phyloP scores from a whole-genome alignment of 2,888 invertebrate genomes.

The Caenorhabditis virilis region DNA sequence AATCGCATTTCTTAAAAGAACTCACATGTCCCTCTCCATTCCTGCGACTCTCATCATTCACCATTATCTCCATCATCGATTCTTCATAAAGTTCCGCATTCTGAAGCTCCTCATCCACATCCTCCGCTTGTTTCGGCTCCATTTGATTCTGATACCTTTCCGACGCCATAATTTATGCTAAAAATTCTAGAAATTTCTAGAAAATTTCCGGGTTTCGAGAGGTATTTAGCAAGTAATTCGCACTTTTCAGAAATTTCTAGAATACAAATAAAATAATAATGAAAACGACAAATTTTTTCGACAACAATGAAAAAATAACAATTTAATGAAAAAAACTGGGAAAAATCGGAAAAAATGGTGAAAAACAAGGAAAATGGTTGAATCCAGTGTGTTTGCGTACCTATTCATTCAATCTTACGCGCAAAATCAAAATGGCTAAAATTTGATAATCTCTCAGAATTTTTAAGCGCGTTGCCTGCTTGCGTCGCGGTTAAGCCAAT shows the following conservation, averaged over 20 bases:
- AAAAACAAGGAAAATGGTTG: not conserved
- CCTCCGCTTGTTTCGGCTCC: slow-evolving; percentile 4
- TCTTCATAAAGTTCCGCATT: slow-evolving; percentile 24
- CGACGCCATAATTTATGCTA: no score
- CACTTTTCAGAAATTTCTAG: no score
- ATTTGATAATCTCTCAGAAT: no score
- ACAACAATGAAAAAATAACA: not conserved
- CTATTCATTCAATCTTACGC: no score
- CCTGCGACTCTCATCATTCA: slow-evolving; percentile 9
- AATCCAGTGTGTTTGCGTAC: no score
- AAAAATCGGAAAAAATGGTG: not conserved
- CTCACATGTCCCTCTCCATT: slow-evolving; percentile 29
- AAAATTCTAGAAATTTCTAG: no score
- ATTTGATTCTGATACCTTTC: not conserved
- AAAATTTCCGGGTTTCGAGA: not conserved
- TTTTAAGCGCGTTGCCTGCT: no score
- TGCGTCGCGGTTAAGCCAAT: no score
- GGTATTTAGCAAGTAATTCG: no score
- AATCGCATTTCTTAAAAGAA: not conserved
- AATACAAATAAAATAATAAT: not conserved
- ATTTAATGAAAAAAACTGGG: no score
- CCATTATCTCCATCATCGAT: slow-evolving; percentile 28
- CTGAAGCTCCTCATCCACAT: slow-evolving; percentile 19
- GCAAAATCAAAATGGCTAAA: no score
- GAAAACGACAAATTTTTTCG: not conserved